Percentiles rank a stretch among this genome's conserved stretches.
Conservation (phyloP, 2,113 vertebrate genomes). For the Fulica atra region DNA sequence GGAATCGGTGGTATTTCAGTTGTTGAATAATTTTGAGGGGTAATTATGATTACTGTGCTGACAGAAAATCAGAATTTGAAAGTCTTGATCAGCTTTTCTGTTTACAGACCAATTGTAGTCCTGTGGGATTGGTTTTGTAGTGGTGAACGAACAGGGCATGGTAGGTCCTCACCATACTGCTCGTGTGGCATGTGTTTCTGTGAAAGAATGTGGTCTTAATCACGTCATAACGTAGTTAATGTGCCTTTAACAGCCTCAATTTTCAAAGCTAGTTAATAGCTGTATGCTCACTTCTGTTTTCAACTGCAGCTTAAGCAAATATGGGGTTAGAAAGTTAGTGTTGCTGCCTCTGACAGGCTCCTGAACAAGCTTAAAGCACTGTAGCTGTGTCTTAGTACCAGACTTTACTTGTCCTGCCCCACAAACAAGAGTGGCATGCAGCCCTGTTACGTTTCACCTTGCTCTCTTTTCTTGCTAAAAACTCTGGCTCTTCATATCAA, state of each 20-base stretch:
- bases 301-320: background rate
- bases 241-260: conserved; percentile 45
- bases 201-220: background rate
- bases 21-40: background rate
- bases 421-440: accelerated
- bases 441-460: background rate
- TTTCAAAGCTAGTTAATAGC: background rate
- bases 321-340: background rate
- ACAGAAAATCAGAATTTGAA: background rate
- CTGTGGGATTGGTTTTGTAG: background rate
- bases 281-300: background rate
- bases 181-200: background rate
- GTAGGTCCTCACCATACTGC: background rate
- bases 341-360: background rate
- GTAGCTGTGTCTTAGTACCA: background rate
- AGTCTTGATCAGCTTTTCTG: background rate
- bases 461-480: background rate
- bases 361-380: background rate
- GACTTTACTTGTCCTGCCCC: background rate
- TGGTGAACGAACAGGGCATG: background rate
- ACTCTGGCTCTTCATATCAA: background rate
- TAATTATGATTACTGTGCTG: background rate
- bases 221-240: background rate
- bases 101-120: background rate
- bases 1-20: background rate